phyloP scores from a whole-genome alignment of 2,888 invertebrate species.

The Abrostola triplasia region DNA sequence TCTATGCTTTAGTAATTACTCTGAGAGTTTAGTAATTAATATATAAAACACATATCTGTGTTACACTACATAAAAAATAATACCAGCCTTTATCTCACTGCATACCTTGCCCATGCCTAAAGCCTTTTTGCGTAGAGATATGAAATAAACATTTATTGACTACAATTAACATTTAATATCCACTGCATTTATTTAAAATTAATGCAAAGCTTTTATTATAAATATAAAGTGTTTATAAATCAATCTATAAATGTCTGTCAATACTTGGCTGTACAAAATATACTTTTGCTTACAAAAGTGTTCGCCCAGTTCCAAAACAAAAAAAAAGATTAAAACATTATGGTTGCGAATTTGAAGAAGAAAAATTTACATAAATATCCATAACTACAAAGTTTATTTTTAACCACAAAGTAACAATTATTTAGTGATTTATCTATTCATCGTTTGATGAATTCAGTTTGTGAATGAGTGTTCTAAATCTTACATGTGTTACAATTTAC shows the following conservation, averaged over 20 bases:
- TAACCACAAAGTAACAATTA: conserved; percentile 40
- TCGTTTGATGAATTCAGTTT: conserved; percentile 39
- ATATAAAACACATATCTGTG: no score
- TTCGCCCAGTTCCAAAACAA: conserved; percentile 15
- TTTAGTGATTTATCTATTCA: conserved; percentile 28
- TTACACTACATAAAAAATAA: no score
- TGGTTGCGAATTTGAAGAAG: conserved; percentile 57
- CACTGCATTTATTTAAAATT: no score
- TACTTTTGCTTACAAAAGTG: conserved; percentile 32
- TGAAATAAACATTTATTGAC: no score
- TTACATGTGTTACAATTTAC: conserved; percentile 38
- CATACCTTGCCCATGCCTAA: no score
- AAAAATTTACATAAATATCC: conserved; percentile 35
- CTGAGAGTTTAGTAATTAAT: no score
- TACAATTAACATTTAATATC: no score
- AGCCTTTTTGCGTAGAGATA: no score
- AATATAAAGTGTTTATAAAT: no score
- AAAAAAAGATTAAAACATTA: conserved; percentile 35
- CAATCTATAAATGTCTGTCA: not conserved
- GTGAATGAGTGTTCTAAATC: conserved; percentile 49
- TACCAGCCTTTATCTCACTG: no score
- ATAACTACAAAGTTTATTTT: conserved; percentile 57
- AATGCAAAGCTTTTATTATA: no score
- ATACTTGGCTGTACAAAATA: conserved; percentile 28
- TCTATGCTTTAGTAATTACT: no score